phyloP scores from a whole-genome alignment of 2,888 invertebrate genomes.

The Heliconius ethilla region DNA sequence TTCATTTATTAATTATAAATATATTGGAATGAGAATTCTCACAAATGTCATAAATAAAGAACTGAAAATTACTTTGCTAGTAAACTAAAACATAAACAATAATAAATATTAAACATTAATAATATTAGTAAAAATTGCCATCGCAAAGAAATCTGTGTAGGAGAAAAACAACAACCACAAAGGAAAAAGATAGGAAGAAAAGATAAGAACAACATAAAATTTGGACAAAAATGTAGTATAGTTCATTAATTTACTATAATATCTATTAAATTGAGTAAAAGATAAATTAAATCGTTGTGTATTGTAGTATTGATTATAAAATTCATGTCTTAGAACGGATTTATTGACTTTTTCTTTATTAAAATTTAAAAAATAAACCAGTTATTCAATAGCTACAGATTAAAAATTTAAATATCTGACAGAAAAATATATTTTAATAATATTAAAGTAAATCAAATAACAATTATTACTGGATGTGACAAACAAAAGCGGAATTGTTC shows the following conservation, averaged over 20 bases:
- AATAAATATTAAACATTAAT: slow-evolving; percentile 28
- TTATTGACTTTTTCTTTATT: not conserved
- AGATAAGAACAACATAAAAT: not conserved
- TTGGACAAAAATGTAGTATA: slow-evolving; percentile 14
- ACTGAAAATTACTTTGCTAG: slow-evolving; percentile 25
- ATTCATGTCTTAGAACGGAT: not conserved
- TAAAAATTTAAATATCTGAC: not conserved
- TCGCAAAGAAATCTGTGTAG: not conserved
- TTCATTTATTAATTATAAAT: slow-evolving; percentile 14
- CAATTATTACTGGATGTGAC: not conserved
- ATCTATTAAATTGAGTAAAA: not conserved
- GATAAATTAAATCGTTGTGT: not conserved
- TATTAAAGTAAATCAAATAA: not conserved
- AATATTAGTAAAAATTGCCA: slow-evolving; percentile 9
- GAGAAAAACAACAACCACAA: slow-evolving; percentile 22
- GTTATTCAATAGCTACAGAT: not conserved
- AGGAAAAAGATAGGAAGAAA: slow-evolving; percentile 6
- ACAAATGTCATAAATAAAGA: slow-evolving; percentile 24
- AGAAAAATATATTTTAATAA: not conserved
- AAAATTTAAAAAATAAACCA: not conserved
- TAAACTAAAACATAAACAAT: slow-evolving; percentile 15
- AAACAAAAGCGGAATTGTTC: not conserved
- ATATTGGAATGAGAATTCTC: slow-evolving; percentile 37
- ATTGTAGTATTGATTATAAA: not conserved
- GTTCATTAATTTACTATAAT: slow-evolving; percentile 10